Evolutionary conservation across 2,888 invertebrate genomes (phyloP).

Genomic region (Ophraella communa): DNA sequence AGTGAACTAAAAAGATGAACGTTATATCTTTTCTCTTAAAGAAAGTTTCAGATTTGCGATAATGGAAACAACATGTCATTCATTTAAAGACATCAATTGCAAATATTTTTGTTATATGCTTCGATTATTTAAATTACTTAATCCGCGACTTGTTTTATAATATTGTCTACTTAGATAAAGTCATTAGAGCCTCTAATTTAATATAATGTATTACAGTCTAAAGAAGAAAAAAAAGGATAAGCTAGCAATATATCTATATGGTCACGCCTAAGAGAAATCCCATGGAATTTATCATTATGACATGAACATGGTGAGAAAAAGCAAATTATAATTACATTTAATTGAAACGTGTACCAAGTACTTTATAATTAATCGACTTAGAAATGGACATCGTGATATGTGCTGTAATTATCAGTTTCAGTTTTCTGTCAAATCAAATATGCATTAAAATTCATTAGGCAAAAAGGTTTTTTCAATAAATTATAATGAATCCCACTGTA

Average conservation of each 20-base stretch:
- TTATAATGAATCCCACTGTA: slow-evolving; percentile 11
- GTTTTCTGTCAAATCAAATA: slow-evolving; percentile 33
- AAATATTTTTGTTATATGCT: neutral
- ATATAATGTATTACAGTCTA: neutral
- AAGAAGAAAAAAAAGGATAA: neutral
- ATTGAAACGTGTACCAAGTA: slow-evolving; percentile 24
- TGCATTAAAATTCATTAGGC: slow-evolving; percentile 29
- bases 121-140: neutral
- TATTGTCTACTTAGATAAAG: neutral
- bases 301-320: slow-evolving; percentile 22
- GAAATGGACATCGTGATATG: slow-evolving; percentile 28
- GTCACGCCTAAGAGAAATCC: slow-evolving; percentile 10
- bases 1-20: no score
- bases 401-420: slow-evolving; percentile 26
- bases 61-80: no score
- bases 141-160: neutral
- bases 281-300: slow-evolving; percentile 17
- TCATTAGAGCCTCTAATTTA: neutral
- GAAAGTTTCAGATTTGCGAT: no score
- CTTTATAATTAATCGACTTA: slow-evolving; percentile 24
- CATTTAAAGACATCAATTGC: no score
- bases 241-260: neutral
- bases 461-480: slow-evolving; percentile 16
- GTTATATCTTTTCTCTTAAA: no score
- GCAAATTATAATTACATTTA: slow-evolving; percentile 24